These are phyloP conservation scores for Araneus ventricosus DNA, from an alignment of 1,140 invertebrate species.

Conservation along the genomic window DNA sequence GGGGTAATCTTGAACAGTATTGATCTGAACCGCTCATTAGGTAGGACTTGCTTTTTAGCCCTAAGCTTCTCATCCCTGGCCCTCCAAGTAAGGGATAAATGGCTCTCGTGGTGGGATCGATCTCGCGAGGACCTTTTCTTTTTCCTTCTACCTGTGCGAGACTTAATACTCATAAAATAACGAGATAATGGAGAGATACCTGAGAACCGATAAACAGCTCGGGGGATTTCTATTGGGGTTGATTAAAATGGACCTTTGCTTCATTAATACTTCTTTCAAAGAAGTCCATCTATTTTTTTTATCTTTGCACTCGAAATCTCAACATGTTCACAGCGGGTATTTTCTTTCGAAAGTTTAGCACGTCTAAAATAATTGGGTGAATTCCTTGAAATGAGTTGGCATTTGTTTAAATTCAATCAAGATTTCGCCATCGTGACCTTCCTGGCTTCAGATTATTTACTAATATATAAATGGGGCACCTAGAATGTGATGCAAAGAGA, in stretches of 20 bases:
- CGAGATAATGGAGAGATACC: constrained; percentile 29
- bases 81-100: constrained; percentile 63
- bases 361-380: too few relatives aligned
- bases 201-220: constrained; percentile 9
- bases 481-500: too few relatives aligned
- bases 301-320: too few relatives aligned
- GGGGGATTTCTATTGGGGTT: neutral
- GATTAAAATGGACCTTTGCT: neutral
- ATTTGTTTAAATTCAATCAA: too few relatives aligned
- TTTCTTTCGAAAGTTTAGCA: too few relatives aligned
- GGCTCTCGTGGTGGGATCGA: constrained; percentile 52
- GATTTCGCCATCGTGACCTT: too few relatives aligned
- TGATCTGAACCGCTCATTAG: constrained; percentile 67
- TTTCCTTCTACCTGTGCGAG: neutral
- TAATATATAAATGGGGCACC: too few relatives aligned
- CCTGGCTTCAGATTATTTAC: too few relatives aligned
- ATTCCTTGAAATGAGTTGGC: too few relatives aligned
- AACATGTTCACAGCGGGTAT: too few relatives aligned
- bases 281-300: too few relatives aligned
- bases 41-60: constrained; percentile 61
- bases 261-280: too few relatives aligned
- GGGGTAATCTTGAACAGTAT: constrained; percentile 53
- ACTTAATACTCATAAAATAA: constrained; percentile 29
- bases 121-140: constrained; percentile 12
- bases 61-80: constrained; percentile 47